Evolutionary conservation across 2,113 vertebrate species (phyloP), one percentile per base, ranked within the genome.

Genomic region (Thamnophis sirtalis): DNA sequence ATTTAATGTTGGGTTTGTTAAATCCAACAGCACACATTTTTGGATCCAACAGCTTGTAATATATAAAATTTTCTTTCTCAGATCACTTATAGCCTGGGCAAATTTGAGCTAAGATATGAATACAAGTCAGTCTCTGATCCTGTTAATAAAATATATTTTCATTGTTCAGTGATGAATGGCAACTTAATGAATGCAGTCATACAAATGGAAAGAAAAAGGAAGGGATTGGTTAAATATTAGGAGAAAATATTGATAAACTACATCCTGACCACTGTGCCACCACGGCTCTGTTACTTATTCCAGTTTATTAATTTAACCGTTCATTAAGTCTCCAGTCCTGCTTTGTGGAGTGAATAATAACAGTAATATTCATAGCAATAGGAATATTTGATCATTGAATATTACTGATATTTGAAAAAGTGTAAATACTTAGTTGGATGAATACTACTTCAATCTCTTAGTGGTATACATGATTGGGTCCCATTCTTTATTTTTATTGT

Each of bases 401-500:
- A 73, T 38, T 38, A 38, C 15, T 80, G n/a, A 80, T 80, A 80
- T 80, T 80, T 80, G 68, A 80, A 80, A 80, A 80, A 80, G 68
- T 80, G 68, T 15, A 33, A 73, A 73, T 73, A 80, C 6, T 38
- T 80, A 80, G 33, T 80, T 80, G 17, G 68, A 80, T 80, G 7
- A 80, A 80, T 80, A 38, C 5, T 17, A 38, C 19, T 80, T 80
- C 17, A 43, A 6, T 43, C 73, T 21, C 3, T n/a, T n/a, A n/a
- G n/a, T n/a, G n/a, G 50, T n/a, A 86, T 51, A 11, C 5, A 86
- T 80, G 73, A 43, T 80, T 86, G 26, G 51, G 6, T 86, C 73
- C 92, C 28, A 84, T 60, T 48, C 48, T 89, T 96, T 92, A 9
- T 84, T 94, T 80, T 80, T 80, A 43, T 43, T 43, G 2, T 10